These are phyloP conservation scores for Mormyrops attenuatus DNA, from an alignment of 2,797 vertebrate genomes.

Conservation along the genomic window DNA sequence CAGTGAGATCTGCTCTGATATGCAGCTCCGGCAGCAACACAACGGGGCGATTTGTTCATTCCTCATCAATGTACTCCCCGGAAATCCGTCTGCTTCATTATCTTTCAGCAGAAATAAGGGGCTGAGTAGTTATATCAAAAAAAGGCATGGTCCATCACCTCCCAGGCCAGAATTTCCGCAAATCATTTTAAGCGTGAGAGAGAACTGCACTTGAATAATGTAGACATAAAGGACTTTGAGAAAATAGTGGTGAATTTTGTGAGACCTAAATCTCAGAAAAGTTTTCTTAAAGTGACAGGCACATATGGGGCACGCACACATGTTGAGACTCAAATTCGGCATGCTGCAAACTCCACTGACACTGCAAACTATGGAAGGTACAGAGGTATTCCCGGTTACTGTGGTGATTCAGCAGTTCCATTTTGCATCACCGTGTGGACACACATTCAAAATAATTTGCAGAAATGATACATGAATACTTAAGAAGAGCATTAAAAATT, in stretches of 20 bases:
- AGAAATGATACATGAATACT: constrained; percentile 58
- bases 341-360: background rate
- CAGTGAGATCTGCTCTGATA: constrained; percentile 8
- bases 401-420: background rate
- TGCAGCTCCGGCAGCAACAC: constrained; percentile 1
- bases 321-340: background rate
- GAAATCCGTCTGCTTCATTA: background rate
- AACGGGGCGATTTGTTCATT: background rate
- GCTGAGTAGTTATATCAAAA: background rate
- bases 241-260: background rate
- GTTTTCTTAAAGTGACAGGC: background rate
- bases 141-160: background rate
- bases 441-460: constrained; percentile 61
- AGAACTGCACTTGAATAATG: background rate
- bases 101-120: background rate
- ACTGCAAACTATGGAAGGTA: background rate
- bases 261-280: background rate
- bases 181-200: background rate
- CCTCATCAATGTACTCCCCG: background rate
- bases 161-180: background rate
- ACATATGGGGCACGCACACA: background rate
- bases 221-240: background rate
- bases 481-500: constrained; percentile 60
- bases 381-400: background rate
- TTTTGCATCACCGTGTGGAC: constrained; percentile 50